A percentile compares a stretch with the other conserved stretches of the same genome.
Evolutionary conservation across 2,113 vertebrate species (phyloP).

Genomic region (Columbina picui): DNA sequence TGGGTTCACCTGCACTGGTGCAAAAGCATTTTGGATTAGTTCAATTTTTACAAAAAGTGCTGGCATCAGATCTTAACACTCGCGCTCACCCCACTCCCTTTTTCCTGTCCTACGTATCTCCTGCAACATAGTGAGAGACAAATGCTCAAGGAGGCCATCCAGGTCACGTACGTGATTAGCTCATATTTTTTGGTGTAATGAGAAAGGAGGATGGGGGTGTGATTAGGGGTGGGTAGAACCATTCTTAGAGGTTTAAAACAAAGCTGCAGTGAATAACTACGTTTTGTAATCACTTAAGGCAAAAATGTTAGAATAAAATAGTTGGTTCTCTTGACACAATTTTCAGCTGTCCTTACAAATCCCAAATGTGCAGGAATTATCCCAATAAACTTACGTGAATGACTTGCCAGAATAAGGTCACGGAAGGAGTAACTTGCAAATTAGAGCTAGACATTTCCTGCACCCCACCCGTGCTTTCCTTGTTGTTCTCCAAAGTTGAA

Average conservation of each 20-base stretch:
- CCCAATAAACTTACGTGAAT: not conserved
- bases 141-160: not conserved
- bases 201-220: not conserved
- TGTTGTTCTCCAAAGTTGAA: conserved; percentile 60
- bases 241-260: not conserved
- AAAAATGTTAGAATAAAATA: not conserved
- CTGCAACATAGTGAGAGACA: not conserved
- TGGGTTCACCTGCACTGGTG: conserved; percentile 6
- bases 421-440: conserved; percentile 28
- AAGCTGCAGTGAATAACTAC: not conserved
- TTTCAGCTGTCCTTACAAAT: conserved; percentile 29
- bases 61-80: conserved; percentile 13
- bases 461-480: conserved; percentile 42
- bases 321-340: not conserved
- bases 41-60: not conserved
- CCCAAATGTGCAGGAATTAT: conserved; percentile 46
- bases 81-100: not conserved
- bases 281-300: conserved; percentile 4
- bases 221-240: not conserved
- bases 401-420: conserved; percentile 57
- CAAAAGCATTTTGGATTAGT: conserved; percentile 43
- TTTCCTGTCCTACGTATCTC: not conserved
- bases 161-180: not conserved
- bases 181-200: not conserved
- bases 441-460: conserved; percentile 56